A percentile compares a stretch with the other conserved stretches of the same genome.
phyloP scores from a whole-genome alignment of 2,888 invertebrate genomes.

The Mantis religiosa region DNA sequence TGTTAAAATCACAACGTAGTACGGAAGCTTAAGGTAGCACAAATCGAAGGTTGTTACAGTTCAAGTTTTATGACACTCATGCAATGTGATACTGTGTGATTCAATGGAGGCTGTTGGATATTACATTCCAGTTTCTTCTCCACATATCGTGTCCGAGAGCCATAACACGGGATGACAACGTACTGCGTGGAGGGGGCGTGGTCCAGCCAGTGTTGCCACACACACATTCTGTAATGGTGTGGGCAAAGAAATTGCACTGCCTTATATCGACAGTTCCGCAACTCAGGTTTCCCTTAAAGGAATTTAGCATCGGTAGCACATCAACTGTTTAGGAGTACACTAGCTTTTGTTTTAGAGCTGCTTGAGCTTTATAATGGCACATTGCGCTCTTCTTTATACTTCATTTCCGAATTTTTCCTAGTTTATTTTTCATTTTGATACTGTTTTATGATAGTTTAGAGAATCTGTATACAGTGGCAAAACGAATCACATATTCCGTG shows the following conservation, averaged over 20 bases:
- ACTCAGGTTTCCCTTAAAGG: background rate
- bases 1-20: background rate
- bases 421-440: no score
- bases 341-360: no score
- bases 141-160: constrained; percentile 1
- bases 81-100: background rate
- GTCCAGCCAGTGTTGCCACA: background rate
- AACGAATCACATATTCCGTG: no score
- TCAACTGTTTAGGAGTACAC: no score
- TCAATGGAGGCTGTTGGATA: background rate
- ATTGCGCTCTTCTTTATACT: no score
- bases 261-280: background rate
- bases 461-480: no score
- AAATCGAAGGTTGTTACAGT: background rate
- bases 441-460: no score
- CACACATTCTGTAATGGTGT: background rate
- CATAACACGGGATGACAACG: constrained; percentile 14
- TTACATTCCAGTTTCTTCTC: background rate
- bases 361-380: no score
- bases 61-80: background rate
- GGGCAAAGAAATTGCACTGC: background rate
- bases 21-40: background rate
- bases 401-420: no score
- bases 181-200: background rate
- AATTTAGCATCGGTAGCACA: no score